Evolutionary conservation across 2,113 vertebrate genomes (phyloP), one percentile per base, ranked within the genome.

Genomic region (Blennius ocellaris): DNA sequence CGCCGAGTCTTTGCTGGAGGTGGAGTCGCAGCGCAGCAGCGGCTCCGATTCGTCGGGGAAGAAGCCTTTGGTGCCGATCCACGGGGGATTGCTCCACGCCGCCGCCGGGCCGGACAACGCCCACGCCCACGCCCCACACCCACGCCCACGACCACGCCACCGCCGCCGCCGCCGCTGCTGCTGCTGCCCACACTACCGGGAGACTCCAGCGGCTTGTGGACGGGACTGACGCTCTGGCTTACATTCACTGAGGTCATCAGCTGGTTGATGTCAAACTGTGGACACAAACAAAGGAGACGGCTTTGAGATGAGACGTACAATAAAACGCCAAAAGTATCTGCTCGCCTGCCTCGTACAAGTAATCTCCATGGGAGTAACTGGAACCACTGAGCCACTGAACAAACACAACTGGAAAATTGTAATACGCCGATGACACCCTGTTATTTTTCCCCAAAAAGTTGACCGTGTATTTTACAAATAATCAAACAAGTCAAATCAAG

Each of bases 41-140:
- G 97, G 97, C 85, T 99, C 97, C 0, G 97, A 97, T 83, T 99
- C 97, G 0, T 99, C 97, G 0, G 94, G 89, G 9, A 98, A 99
- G 94, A 98, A 98, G 75, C 96, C 92, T 82, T 97, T 98, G 76
- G 83, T 93, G 78, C 97, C 97, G 96, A 68, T 98, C 96, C 0
- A 95, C 91, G 0, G 96, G 96, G 1, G 96, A 98, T 30, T 94
- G 95, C 77, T 97, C 96, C 88, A 96, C 90, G 0, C 93, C 92
- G 3, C 93, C 56, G 5, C 76, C 67, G 39, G 48, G 68, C 8
- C 61, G 61, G 5, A 79, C 72, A 30, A 68, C 21, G 45, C 55
- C 41, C 44, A 17, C 36, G 43, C 55, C n/a, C n/a, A n/a, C n/a
- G n/a, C n/a, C n/a, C n/a, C n/a, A n/a, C n/a, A n/a, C n/a, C n/a